These are phyloP conservation scores for Lytechinus variegatus DNA, from an alignment of 35 echinoderm and acorn worm genomes.

Conservation along the genomic window DNA sequence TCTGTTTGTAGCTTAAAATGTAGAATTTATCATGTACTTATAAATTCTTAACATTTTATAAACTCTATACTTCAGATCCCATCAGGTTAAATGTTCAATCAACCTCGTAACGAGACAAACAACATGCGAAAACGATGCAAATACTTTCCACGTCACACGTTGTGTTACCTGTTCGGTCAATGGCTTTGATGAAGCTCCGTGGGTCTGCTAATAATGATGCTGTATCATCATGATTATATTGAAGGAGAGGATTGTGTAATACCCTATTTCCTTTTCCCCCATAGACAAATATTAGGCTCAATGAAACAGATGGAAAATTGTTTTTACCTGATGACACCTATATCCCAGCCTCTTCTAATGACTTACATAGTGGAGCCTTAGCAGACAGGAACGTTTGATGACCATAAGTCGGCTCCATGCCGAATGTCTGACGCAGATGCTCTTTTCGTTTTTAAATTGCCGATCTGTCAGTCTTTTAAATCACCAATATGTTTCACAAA, in stretches of 20 bases:
- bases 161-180: neutral
- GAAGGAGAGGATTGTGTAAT: neutral
- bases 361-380: neutral
- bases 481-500: too few relatives aligned
- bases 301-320: neutral
- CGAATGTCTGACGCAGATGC: too few relatives aligned
- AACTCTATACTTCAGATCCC: too few relatives aligned
- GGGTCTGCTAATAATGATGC: neutral
- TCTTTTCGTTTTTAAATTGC: too few relatives aligned
- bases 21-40: too few relatives aligned
- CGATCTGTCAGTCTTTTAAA: too few relatives aligned
- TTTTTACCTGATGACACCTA: neutral
- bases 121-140: too few relatives aligned
- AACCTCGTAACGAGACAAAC: too few relatives aligned
- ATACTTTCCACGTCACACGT: too few relatives aligned
- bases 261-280: neutral
- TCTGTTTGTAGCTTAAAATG: too few relatives aligned
- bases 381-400: neutral
- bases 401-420: neutral
- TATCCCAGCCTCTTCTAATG: neutral
- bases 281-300: neutral
- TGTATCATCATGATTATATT: neutral
- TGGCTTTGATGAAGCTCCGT: neutral
- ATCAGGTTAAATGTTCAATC: too few relatives aligned
- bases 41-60: too few relatives aligned